These are phyloP conservation scores for Caranx melampygus DNA, from an alignment of 2,113 vertebrate species.

Conservation along the genomic window DNA sequence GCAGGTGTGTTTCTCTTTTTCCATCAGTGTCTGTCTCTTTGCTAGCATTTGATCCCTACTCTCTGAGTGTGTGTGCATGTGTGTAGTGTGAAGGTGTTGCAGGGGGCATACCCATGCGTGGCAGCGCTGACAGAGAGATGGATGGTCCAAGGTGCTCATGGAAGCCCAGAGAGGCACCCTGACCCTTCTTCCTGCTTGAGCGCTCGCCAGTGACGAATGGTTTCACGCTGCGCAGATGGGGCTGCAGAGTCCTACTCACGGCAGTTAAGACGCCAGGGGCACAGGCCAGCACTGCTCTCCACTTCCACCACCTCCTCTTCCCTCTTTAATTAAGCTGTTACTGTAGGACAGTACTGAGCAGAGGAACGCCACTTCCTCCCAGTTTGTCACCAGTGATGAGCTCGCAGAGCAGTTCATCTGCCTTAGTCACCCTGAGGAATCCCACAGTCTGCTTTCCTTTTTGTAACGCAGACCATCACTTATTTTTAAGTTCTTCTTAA, in stretches of 20 bases:
- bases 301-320: neutral
- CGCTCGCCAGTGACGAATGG: conserved; percentile 64
- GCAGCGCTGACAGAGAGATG: conserved; percentile 59
- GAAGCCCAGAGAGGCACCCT: conserved; percentile 49
- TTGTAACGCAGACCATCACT: neutral
- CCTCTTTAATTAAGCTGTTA: conserved; percentile 52
- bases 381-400: conserved; percentile 50
- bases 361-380: conserved; percentile 64
- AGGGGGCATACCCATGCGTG: neutral
- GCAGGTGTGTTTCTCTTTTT: neutral
- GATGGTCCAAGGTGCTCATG: conserved; percentile 53
- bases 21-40: neutral
- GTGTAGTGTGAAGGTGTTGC: conserved; percentile 12
- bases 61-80: neutral
- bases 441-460: neutral
- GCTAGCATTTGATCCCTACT: neutral
- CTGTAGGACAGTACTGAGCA: neutral
- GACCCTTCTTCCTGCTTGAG: conserved; percentile 56
- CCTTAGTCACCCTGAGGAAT: conserved; percentile 43
- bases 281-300: conserved; percentile 23
- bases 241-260: conserved; percentile 37
- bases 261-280: conserved; percentile 39
- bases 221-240: conserved; percentile 62
- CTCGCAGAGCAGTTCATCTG: conserved; percentile 8
- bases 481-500: neutral